Percentiles rank a stretch among this genome's conserved stretches.
These are phyloP conservation scores for Gandaritis pyraliata DNA, from an alignment of 2,888 invertebrate species.

Conservation along the genomic window DNA sequence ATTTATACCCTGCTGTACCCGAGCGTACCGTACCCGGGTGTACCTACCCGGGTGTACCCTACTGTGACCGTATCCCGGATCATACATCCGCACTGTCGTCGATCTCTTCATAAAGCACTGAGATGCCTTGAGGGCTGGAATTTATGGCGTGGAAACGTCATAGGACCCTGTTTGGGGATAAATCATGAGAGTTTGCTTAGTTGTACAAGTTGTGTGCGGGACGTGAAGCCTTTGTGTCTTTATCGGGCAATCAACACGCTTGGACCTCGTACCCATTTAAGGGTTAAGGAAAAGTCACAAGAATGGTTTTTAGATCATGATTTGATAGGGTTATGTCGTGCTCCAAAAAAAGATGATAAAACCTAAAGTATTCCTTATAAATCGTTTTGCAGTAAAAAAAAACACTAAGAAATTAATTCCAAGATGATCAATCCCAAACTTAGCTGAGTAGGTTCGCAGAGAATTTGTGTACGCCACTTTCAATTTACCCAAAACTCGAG, in stretches of 20 bases:
- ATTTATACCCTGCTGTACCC: constrained; percentile 74
- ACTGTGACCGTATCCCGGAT: constrained; percentile 56
- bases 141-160: constrained; percentile 84
- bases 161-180: constrained; percentile 74
- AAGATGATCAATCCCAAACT: constrained; percentile 23
- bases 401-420: neutral
- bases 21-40: constrained; percentile 23
- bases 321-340: neutral
- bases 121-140: constrained; percentile 81
- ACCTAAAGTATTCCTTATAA: too few relatives aligned
- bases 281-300: neutral
- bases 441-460: constrained; percentile 10
- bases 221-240: constrained; percentile 52
- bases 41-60: constrained; percentile 45
- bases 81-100: constrained; percentile 70
- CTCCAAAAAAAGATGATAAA: too few relatives aligned
- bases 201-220: constrained; percentile 58
- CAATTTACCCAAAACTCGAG: constrained; percentile 48
- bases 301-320: neutral
- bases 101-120: constrained; percentile 79
- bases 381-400: too few relatives aligned
- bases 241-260: constrained; percentile 28
- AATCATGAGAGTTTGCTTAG: constrained; percentile 74
- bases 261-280: constrained; percentile 5
- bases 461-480: constrained; percentile 36